Conservation (phyloP, 2,113 vertebrate genomes). For the Corythaixoides concolor region DNA sequence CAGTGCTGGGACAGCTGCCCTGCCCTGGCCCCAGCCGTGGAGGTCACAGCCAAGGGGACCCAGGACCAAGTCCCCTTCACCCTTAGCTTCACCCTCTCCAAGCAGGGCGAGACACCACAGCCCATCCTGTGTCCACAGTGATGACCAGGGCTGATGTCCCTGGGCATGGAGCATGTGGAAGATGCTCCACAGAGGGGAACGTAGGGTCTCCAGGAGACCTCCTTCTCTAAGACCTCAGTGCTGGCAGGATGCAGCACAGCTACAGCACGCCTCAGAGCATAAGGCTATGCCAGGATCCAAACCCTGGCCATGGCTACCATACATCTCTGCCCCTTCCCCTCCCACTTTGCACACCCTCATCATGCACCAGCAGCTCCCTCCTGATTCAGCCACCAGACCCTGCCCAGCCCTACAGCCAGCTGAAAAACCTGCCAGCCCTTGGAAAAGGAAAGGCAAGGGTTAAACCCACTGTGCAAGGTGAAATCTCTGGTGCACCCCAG, state of each 20-base stretch:
- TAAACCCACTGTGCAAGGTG: neutral
- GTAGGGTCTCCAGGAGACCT: neutral
- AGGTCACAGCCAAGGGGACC: neutral
- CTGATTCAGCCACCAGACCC: neutral
- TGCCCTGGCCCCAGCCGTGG: neutral
- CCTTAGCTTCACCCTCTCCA: neutral
- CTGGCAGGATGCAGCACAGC: neutral
- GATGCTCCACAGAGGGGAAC: neutral
- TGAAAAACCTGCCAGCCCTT: neutral
- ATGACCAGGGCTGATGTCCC: neutral
- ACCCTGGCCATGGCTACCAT: neutral
- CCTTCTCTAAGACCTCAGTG: neutral
- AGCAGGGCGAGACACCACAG: neutral
- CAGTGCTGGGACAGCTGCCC: neutral
- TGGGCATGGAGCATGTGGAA: accelerated
- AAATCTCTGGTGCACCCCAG: neutral
- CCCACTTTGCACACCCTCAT: neutral
- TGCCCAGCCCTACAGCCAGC: neutral
- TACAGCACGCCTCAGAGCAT: neutral
- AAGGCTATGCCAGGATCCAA: neutral
- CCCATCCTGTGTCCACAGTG: neutral
- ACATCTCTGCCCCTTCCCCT: neutral
- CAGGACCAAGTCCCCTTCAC: neutral
- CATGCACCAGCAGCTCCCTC: neutral
- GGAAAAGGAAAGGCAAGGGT: neutral